phyloP scores from a whole-genome alignment of 1,140 invertebrate species.

The Drosophila lacertosa region DNA sequence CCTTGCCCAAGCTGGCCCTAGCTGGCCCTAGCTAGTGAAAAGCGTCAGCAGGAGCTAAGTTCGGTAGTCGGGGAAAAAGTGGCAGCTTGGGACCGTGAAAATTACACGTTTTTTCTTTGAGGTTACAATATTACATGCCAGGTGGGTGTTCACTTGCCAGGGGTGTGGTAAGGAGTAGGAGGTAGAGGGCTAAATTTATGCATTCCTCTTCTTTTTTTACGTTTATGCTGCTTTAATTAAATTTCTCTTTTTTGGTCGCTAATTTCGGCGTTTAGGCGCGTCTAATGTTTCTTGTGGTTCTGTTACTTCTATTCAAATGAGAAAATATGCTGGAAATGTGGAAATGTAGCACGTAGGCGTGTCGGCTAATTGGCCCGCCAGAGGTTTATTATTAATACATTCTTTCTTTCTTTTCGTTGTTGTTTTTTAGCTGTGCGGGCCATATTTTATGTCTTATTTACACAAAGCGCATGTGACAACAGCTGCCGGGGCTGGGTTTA shows the following conservation, averaged over 20 bases:
- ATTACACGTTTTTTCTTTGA: constrained; percentile 69
- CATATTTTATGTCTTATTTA: constrained; percentile 50
- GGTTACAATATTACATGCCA: constrained; percentile 66
- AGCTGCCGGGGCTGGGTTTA: constrained; percentile 36
- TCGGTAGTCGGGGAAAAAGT: constrained; percentile 2
- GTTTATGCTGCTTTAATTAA: constrained; percentile 75
- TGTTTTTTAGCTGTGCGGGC: not conserved
- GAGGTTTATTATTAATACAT: constrained; percentile 72
- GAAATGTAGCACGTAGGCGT: constrained; percentile 2
- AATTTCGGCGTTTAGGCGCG: constrained; percentile 75
- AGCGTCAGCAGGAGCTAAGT: constrained; percentile 23
- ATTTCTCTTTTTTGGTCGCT: constrained; percentile 74
- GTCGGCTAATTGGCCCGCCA: constrained; percentile 60
- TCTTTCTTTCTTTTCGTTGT: constrained; percentile 4
- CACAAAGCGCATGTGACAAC: constrained; percentile 25
- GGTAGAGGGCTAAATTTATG: constrained; percentile 67
- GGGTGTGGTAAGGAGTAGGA: constrained; percentile 7
- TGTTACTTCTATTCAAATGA: constrained; percentile 71
- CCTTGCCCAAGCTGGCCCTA: constrained; percentile 22
- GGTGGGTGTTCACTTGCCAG: constrained; percentile 45
- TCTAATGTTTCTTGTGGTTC: constrained; percentile 68
- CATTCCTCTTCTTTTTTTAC: constrained; percentile 52
- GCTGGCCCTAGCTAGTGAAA: constrained; percentile 58
- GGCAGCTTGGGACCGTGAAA: constrained; percentile 73
- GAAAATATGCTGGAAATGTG: constrained; percentile 66